These are phyloP conservation scores for Bufotes viridis DNA, from an alignment of 2,797 vertebrate genomes.

Conservation along the genomic window DNA sequence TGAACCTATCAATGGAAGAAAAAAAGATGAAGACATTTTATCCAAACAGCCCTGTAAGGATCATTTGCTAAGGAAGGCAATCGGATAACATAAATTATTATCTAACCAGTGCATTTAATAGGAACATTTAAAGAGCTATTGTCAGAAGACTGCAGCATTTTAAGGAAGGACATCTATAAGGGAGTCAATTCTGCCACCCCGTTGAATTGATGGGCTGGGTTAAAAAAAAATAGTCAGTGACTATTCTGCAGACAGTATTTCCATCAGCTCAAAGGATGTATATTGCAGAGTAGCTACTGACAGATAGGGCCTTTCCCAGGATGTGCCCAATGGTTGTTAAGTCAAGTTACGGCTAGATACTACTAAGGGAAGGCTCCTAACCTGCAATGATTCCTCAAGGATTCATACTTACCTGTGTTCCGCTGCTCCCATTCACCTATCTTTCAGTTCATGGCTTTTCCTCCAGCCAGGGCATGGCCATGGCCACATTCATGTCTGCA, in stretches of 20 bases:
- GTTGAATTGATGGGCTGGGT: background rate
- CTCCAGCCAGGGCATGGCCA: no score
- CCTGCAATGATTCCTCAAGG: no score
- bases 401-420: no score
- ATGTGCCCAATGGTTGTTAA: no score
- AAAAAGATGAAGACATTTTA: slow-evolving; percentile 41
- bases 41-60: slow-evolving; percentile 4
- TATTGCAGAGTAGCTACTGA: background rate
- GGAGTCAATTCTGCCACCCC: background rate
- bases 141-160: background rate
- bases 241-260: background rate
- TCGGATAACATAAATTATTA: background rate
- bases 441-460: no score
- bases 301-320: background rate
- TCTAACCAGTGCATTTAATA: background rate
- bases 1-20: slow-evolving; percentile 43
- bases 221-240: no score
- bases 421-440: no score
- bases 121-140: background rate
- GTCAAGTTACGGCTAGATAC: no score
- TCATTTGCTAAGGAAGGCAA: background rate
- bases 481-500: no score
- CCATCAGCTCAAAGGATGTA: background rate
- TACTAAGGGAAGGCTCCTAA: no score
- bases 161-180: background rate